These are phyloP conservation scores for Pterophyllum scalare DNA, from an alignment of 2,113 vertebrate species.

Conservation along the genomic window DNA sequence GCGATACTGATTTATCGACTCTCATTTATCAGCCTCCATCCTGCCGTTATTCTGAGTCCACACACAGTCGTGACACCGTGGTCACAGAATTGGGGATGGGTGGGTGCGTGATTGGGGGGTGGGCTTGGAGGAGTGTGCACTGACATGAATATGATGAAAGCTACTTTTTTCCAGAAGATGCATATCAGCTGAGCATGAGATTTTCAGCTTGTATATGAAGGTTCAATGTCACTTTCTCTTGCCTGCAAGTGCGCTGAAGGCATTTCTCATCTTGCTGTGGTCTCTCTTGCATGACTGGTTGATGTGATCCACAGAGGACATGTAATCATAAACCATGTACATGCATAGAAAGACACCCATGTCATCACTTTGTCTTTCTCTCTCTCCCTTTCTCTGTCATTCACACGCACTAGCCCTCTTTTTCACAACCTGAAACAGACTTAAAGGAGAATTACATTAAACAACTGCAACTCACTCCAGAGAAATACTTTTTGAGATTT, in stretches of 20 bases:
- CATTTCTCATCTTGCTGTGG: slow-evolving; percentile 60
- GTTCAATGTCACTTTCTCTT: slow-evolving; percentile 65
- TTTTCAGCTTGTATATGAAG: slow-evolving; percentile 50
- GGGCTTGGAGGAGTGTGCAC: neutral
- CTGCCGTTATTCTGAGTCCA: slow-evolving; percentile 62
- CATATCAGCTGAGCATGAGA: slow-evolving; percentile 63
- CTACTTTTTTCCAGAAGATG: slow-evolving; percentile 58
- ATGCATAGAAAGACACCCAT: slow-evolving; percentile 36
- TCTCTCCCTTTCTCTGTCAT: neutral
- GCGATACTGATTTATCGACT: slow-evolving; percentile 66
- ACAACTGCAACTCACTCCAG: slow-evolving; percentile 7
- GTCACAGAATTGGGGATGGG: slow-evolving; percentile 20
- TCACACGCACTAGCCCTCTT: slow-evolving; percentile 7
- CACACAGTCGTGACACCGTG: slow-evolving; percentile 47
- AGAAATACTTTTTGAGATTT: slow-evolving; percentile 31
- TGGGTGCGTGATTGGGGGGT: neutral
- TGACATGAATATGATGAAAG: slow-evolving; percentile 52
- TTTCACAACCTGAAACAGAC: slow-evolving; percentile 25
- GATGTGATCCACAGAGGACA: slow-evolving; percentile 64
- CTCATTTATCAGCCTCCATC: slow-evolving; percentile 66
- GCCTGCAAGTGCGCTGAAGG: slow-evolving; percentile 31
- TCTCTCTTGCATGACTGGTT: slow-evolving; percentile 63
- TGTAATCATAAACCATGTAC: slow-evolving; percentile 54
- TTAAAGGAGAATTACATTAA: slow-evolving; percentile 37
- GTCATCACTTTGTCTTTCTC: neutral